phyloP scores from a whole-genome alignment of 2,113 vertebrate genomes.

The Narcine bancroftii region DNA sequence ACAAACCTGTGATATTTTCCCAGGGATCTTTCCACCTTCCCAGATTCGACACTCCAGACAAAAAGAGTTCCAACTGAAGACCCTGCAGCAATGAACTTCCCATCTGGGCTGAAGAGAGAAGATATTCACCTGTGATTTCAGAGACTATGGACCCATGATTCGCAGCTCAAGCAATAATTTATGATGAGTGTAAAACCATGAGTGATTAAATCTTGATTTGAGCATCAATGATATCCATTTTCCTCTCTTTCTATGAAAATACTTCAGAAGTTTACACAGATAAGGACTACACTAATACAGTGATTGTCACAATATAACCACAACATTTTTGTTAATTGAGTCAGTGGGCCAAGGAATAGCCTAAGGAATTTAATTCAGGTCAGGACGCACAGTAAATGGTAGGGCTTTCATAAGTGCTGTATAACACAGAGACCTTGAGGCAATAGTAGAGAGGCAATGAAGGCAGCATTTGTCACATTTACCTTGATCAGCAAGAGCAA shows the following conservation, averaged over 20 bases:
- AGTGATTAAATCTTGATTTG: neutral
- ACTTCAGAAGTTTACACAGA: neutral
- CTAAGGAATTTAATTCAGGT: too few relatives aligned
- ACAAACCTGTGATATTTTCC: conserved; percentile 80
- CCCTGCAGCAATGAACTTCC: conserved; percentile 76
- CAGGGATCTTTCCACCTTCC: conserved; percentile 75
- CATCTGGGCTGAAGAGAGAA: conserved; percentile 70
- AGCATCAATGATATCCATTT: neutral
- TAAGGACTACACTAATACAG: neutral
- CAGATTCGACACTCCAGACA: conserved; percentile 83
- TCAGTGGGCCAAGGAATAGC: too few relatives aligned
- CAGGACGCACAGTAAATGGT: too few relatives aligned
- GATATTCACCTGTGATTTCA: neutral
- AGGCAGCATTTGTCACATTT: too few relatives aligned
- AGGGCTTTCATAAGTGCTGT: too few relatives aligned
- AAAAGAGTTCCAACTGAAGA: conserved; percentile 83
- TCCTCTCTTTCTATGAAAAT: neutral
- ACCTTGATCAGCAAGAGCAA: too few relatives aligned
- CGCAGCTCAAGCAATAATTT: neutral
- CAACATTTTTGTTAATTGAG: too few relatives aligned
- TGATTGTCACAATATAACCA: neutral
- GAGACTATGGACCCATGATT: neutral
- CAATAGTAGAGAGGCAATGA: too few relatives aligned
- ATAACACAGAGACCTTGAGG: too few relatives aligned
- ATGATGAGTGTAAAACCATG: neutral